Conservation (phyloP, 2,113 vertebrate species). For the Lonchura striata region DNA sequence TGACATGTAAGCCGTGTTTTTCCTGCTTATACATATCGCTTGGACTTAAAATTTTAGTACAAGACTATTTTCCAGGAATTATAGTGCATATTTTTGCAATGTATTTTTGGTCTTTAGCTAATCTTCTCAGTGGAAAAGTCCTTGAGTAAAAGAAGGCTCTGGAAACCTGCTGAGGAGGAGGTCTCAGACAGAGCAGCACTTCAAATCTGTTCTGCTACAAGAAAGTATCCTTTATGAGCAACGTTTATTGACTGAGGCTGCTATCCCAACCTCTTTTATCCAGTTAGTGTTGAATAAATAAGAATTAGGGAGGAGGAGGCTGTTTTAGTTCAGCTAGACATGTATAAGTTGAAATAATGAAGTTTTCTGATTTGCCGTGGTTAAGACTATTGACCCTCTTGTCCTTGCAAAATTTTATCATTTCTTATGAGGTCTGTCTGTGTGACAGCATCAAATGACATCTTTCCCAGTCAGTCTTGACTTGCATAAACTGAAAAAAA, state of each 20-base stretch:
- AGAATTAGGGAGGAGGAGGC: background rate
- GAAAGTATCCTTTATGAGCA: constrained; percentile 87
- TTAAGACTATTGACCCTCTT: background rate
- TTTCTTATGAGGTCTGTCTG: background rate
- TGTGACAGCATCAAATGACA: background rate
- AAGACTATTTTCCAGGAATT: background rate
- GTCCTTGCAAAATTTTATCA: background rate
- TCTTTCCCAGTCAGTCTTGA: background rate
- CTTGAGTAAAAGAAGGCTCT: constrained; percentile 81
- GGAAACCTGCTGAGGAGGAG: constrained; percentile 82
- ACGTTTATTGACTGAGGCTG: background rate
- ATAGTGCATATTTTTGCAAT: background rate
- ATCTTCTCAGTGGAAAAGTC: constrained; percentile 86
- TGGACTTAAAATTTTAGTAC: background rate
- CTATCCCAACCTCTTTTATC: background rate
- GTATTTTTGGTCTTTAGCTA: constrained; percentile 71
- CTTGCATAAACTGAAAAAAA: background rate
- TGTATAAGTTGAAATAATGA: background rate
- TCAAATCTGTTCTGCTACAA: constrained; percentile 87
- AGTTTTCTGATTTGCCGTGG: background rate
- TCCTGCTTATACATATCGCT: background rate
- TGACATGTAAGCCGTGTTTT: background rate
- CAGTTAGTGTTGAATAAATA: background rate
- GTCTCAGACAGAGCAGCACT: constrained; percentile 82
- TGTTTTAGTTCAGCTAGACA: background rate